These are phyloP conservation scores for Sebastes vulpes DNA, from an alignment of 2,797 vertebrate species.

Conservation along the genomic window DNA sequence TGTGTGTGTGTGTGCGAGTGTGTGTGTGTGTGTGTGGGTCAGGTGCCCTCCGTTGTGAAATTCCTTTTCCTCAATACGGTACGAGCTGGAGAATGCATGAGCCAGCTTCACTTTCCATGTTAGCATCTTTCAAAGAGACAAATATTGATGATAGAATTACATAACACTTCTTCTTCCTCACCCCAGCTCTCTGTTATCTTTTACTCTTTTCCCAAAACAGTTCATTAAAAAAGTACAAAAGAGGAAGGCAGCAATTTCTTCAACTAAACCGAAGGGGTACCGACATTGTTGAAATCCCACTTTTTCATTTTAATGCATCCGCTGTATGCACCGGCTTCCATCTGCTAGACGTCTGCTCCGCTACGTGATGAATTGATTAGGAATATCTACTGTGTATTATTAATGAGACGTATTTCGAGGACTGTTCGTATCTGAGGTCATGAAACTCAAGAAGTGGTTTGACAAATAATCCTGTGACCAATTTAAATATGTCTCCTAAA, in stretches of 20 bases:
- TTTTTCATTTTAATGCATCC: conserved; percentile 46
- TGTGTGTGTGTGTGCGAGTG: not conserved
- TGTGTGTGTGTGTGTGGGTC: not conserved
- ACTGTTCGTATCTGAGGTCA: conserved; percentile 45
- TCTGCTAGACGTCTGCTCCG: conserved; percentile 38
- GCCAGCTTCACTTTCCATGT: conserved; percentile 9
- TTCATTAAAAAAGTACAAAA: conserved; percentile 65
- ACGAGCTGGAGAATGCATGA: not conserved
- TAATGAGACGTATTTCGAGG: conserved; percentile 48
- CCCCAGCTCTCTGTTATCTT: conserved; percentile 26
- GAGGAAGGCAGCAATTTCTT: conserved; percentile 28
- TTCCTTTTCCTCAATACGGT: conserved; percentile 1
- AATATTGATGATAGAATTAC: conserved; percentile 46
- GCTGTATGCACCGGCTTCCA: conserved; percentile 30
- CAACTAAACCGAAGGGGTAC: conserved; percentile 7
- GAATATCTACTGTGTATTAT: conserved; percentile 62
- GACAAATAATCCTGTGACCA: conserved; percentile 41
- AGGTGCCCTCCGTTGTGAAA: conserved; percentile 26
- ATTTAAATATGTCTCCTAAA: conserved; percentile 32
- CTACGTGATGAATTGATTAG: conserved; percentile 56
- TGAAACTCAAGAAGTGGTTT: conserved; percentile 29
- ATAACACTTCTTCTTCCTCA: conserved; percentile 29
- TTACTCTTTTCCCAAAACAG: conserved; percentile 59
- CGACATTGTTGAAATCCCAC: conserved; percentile 22
- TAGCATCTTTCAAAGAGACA: conserved; percentile 38